Evolutionary conservation across 1,140 invertebrate species (phyloP), one percentile per base, ranked within the genome.

Genomic region (Colletes gigas): DNA sequence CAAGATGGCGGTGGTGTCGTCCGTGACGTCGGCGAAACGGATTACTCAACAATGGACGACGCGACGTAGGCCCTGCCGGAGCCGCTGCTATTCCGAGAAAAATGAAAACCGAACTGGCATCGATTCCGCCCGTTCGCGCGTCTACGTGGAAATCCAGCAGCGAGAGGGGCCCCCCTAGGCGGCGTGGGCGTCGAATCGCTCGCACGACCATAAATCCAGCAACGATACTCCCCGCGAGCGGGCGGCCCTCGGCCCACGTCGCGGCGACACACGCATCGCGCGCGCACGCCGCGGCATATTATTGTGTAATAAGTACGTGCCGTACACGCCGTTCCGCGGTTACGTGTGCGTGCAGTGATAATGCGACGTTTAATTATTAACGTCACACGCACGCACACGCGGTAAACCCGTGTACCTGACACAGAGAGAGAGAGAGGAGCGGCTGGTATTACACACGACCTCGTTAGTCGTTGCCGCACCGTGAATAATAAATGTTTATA

Each of bases 401-500:
- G 2, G 15, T 1, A 47, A 3, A 44, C 19, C 5, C 14, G 41
- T 68, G 54, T 68, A 76, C 65, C 74, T 59, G 65, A 68, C 67
- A 8, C 39, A 21, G 14, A 62, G 44, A 19, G 73, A 21, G 14
- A 62, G 44, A 19, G 73, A 69, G 39, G 71, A 72, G 72, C 57
- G 76, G 73, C 81, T 85, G 79, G 78, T 85, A 88, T 80, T 84
- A 85, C 78, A 82, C 87, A 87, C 85, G 88, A 82, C 87, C 87
- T 89, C 89, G 88, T 89, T 89, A 88, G 84, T 81, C 73, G 81
- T 68, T 74, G 85, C 77, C 82, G 88, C 83, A 82, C 80, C 62
- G 82, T 89, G 88, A 89, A 90, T 90, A 90, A 90, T 90, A 89
- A 90, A 90, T 89, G 87, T 88, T 88, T 87, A 89, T 87, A 87